Base-by-base conservation (phyloP, 1,140 invertebrate species). In the Drosophila lacteicornis region DNA sequence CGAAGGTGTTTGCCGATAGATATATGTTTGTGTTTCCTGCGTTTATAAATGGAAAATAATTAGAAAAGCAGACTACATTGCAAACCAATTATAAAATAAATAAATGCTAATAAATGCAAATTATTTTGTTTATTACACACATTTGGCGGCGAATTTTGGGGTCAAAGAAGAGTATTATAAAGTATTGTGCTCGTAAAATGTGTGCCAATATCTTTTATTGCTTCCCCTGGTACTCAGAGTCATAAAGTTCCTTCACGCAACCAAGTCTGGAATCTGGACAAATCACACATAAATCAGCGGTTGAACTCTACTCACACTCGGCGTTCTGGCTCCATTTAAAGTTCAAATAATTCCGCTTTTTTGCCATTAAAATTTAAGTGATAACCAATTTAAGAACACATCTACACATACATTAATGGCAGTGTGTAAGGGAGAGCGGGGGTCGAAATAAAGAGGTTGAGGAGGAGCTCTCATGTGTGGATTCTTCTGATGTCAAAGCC, bases 401-500 rank as follows among this genome's bases (percentile, higher is more conserved):
- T 33, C 12, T 51, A 55, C 27, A 43, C 27, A 19, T 53, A 22
- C n/a, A 19, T 4, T 25, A 25, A 25, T 27, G 36, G 13, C 4
- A 15, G 60, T 15, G 60, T 50, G 17, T 13, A 38, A 17, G 12
- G 17, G 17, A 56, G 33, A 50, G 40, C 13, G 33, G 1, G 19
- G 30, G 12, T 51, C 30, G 40, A 50, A 62, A 62, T 33, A 12
- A 69, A 19, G 9, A 1, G 19, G 49, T 38, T 9, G 22, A 51
- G 22, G 17, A 6, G 27, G 12, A 15, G 42, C 11, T 53, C 46
- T 58, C 46, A 86, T 17, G 50, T 22, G 25, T 51, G 53, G 19
- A 25, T 40, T 9, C 62, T 45, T 13, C 51, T 74, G 13, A 87
- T 87, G 42, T 88, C 75, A 19, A 56, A 81, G 0, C 91, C 91